Evolutionary conservation across 2,797 vertebrate genomes (phyloP).

Genomic region (Chelonia mydas): DNA sequence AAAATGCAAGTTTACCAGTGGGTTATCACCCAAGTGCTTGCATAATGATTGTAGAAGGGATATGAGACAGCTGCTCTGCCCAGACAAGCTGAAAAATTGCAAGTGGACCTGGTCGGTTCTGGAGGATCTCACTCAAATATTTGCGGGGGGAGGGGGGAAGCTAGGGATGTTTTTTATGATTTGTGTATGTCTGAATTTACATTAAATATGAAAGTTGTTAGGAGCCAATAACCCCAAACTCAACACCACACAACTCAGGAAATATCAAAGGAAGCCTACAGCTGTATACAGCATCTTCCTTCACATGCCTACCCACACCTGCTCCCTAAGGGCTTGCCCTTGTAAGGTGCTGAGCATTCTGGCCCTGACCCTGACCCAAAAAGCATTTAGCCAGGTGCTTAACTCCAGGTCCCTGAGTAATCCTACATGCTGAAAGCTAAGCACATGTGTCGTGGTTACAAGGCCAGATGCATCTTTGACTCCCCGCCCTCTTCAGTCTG

Average conservation of each 20-base stretch:
- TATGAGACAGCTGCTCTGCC: not conserved
- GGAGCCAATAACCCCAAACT: not conserved
- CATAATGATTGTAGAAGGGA: not conserved
- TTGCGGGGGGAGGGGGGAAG: not conserved
- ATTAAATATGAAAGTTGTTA: not conserved
- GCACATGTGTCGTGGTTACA: no score
- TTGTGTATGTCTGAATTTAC: not conserved
- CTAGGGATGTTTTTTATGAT: not conserved
- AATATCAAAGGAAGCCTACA: not conserved
- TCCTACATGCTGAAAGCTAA: not conserved
- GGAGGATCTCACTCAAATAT: not conserved
- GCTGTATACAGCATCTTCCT: not conserved
- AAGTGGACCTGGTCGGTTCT: not conserved
- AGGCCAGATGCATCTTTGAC: not conserved
- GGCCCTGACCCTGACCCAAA: not conserved
- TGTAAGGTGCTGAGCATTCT: not conserved
- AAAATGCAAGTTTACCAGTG: not conserved
- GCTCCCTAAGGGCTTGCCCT: not conserved
- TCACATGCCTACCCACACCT: rapidly evolving
- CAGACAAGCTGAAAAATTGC: not conserved
- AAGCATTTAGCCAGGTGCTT: not conserved
- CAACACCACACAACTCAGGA: not conserved
- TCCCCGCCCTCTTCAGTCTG: not conserved
- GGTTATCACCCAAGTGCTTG: not conserved
- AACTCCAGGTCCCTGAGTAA: not conserved